Percentiles rank a stretch among this genome's conserved stretches.
Conservation (phyloP, 2,888 invertebrate species). For the Notodonta dromedarius region DNA sequence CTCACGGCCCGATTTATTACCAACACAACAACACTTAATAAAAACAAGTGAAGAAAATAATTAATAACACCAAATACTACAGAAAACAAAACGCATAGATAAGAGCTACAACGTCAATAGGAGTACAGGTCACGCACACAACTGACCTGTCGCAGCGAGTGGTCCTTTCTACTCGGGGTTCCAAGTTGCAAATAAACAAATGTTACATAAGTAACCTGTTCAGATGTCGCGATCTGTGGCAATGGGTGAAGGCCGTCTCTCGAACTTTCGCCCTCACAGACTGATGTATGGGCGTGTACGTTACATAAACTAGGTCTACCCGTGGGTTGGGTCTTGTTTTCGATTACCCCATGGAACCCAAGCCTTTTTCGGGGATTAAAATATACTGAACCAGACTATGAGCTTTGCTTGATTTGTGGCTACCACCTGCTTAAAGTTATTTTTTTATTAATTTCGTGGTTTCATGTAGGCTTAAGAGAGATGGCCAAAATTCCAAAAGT, state of each 20-base stretch:
- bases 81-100: not conserved
- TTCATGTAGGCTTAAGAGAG: no score
- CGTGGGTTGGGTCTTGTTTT: no score
- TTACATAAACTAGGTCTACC: no score
- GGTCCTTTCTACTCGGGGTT: slow-evolving; percentile 19
- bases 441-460: no score
- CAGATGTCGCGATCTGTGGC: slow-evolving; percentile 49
- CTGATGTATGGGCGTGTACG: not conserved
- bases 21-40: no score
- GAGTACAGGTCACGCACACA: not conserved
- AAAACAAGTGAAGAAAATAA: no score
- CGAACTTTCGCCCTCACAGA: slow-evolving; percentile 56
- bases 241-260: slow-evolving; percentile 72
- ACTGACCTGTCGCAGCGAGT: not conserved
- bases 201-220: slow-evolving; percentile 58
- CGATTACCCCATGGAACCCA: no score
- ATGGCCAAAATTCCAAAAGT: no score
- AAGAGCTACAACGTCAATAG: not conserved
- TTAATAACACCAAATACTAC: not conserved
- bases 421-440: no score
- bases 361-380: no score
- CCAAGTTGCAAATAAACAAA: slow-evolving; percentile 61
- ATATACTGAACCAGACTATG: no score
- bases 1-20: not conserved
- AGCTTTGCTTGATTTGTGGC: no score